Percentiles rank a stretch among this genome's conserved stretches.
These are phyloP conservation scores for Acleris sparsana DNA, from an alignment of 2,888 invertebrate genomes.

Conservation along the genomic window DNA sequence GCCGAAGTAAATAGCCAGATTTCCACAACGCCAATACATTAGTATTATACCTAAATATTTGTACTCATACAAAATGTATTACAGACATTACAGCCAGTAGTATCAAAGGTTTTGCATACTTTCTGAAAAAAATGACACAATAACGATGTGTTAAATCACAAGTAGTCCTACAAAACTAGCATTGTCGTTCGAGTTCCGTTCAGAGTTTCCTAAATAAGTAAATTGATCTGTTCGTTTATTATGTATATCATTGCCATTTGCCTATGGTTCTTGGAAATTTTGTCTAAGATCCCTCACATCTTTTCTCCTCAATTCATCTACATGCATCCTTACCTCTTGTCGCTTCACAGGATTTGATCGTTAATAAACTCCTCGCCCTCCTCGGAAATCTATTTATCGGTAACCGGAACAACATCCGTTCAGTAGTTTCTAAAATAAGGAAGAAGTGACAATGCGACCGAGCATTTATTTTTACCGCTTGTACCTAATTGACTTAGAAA, in stretches of 20 bases:
- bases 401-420: background rate
- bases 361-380: background rate
- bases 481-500: background rate
- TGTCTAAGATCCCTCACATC: no score
- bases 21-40: background rate
- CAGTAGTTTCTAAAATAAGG: constrained; percentile 1
- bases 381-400: background rate
- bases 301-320: no score
- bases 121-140: no score
- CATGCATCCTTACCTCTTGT: background rate
- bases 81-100: no score
- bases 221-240: no score
- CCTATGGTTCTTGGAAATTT: no score
- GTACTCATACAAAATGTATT: background rate
- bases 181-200: no score
- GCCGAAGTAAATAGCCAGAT: constrained; percentile 4
- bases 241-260: no score
- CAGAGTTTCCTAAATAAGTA: no score
- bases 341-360: background rate
- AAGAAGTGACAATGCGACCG: background rate
- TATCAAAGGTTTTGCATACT: background rate
- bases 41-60: background rate
- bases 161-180: no score
- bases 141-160: no score
- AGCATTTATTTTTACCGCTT: background rate